Percentiles rank a stretch among this genome's conserved stretches.
phyloP scores from a whole-genome alignment of 2,888 invertebrate species.

The Tenthredo mesomela region DNA sequence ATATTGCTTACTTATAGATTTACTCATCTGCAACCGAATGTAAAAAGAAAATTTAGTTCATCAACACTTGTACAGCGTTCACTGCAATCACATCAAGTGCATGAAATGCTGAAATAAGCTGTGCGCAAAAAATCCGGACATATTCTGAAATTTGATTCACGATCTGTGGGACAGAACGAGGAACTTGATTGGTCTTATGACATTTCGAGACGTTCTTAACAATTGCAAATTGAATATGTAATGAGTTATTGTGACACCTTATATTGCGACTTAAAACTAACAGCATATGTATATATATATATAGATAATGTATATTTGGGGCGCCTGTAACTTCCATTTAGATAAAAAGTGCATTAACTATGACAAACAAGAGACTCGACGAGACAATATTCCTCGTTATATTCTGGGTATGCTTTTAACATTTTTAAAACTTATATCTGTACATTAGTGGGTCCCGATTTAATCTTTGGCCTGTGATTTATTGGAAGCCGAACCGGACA shows the following conservation, averaged over 20 bases:
- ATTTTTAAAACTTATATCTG: constrained; percentile 30
- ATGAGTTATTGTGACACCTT: constrained; percentile 35
- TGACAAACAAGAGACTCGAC: constrained; percentile 30
- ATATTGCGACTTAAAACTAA: constrained; percentile 31
- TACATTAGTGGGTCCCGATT: constrained; percentile 48
- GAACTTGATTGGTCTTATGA: neutral
- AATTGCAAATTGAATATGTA: constrained; percentile 26
- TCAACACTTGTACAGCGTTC: neutral
- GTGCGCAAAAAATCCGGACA: neutral
- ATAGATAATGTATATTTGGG: neutral
- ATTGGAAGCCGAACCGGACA: constrained; percentile 33
- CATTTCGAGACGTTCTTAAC: neutral
- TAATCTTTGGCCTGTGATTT: constrained; percentile 48
- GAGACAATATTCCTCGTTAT: constrained; percentile 36
- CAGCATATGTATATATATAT: neutral
- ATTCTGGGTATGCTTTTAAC: constrained; percentile 38
- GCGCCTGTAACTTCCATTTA: constrained; percentile 42
- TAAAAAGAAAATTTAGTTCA: neutral
- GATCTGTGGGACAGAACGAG: neutral
- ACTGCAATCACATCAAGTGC: neutral
- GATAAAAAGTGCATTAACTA: constrained; percentile 53
- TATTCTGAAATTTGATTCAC: neutral
- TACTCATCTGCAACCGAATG: neutral
- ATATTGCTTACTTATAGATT: neutral
- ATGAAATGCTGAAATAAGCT: neutral